These are phyloP conservation scores for Pseudomyrmex gracilis DNA, from an alignment of 1,140 invertebrate species.

Conservation along the genomic window DNA sequence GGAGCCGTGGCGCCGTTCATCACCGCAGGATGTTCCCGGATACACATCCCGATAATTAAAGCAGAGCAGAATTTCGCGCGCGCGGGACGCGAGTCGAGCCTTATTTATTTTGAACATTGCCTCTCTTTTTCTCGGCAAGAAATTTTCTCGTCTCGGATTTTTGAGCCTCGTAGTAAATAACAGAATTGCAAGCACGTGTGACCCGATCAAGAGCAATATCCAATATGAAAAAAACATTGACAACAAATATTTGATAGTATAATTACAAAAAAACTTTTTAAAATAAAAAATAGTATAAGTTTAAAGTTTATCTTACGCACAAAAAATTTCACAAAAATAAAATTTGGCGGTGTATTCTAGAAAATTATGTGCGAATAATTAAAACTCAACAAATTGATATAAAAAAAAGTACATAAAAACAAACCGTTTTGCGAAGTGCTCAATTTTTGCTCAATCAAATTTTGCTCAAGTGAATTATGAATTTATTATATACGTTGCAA, in stretches of 20 bases:
- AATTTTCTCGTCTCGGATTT: conserved; percentile 21
- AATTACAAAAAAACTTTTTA: not conserved
- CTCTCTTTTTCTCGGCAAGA: not conserved
- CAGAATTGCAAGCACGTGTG: not conserved
- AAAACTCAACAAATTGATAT: not conserved
- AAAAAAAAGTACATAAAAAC: not conserved
- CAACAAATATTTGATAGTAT: not conserved
- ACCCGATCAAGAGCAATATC: not conserved
- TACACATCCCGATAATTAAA: conserved; percentile 65
- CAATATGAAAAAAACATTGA: not conserved
- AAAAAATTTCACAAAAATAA: too few relatives aligned
- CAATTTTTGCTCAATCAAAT: not conserved
- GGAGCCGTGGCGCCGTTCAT: conserved; percentile 53
- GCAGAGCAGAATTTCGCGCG: conserved; percentile 22
- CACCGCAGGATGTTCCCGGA: conserved; percentile 39
- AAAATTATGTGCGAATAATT: too few relatives aligned
- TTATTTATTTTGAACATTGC: conserved; percentile 48
- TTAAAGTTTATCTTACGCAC: not conserved
- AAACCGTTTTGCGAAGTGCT: not conserved
- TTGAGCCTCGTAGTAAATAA: not conserved
- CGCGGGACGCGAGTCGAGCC: conserved; percentile 1
- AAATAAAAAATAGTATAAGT: not conserved
- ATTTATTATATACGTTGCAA: not conserved
- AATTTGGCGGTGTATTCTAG: too few relatives aligned
- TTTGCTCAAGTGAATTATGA: not conserved